Evolutionary conservation across 2,888 invertebrate species (phyloP).

Genomic region (Helleia helle): DNA sequence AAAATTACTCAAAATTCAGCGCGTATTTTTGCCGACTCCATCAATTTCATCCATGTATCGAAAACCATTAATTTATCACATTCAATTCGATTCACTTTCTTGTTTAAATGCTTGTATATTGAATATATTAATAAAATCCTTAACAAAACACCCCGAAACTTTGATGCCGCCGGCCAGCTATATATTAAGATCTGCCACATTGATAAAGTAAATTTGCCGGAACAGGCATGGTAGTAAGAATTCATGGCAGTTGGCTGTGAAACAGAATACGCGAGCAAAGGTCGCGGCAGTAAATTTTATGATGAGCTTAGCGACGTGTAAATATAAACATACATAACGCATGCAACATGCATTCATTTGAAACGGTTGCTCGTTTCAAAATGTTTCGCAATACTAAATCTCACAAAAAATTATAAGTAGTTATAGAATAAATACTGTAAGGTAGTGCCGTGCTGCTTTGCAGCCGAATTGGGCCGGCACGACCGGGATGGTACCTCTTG

Average conservation of each 20-base stretch:
- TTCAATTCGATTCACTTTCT: not conserved
- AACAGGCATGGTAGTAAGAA: constrained; percentile 20
- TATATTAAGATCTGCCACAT: constrained; percentile 25
- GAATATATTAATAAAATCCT: constrained; percentile 4
- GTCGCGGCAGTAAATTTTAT: constrained; percentile 21
- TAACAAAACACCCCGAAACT: constrained; percentile 6
- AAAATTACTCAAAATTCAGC: too few species aligned
- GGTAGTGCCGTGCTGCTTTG: too few species aligned
- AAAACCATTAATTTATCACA: not conserved
- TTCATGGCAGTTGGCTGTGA: constrained; percentile 18
- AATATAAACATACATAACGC: constrained; percentile 7
- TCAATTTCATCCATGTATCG: not conserved
- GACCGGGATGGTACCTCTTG: too few species aligned
- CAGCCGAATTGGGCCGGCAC: too few species aligned
- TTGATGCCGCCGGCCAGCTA: constrained; percentile 14
- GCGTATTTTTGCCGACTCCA: too few species aligned
- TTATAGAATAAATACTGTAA: too few species aligned
- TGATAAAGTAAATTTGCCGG: constrained; percentile 24
- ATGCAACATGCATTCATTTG: too few species aligned
- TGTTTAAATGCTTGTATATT: not conserved
- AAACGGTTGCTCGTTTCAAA: too few species aligned
- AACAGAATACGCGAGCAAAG: constrained; percentile 16
- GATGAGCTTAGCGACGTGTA: constrained; percentile 7
- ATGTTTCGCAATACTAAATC: too few species aligned
- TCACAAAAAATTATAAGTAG: too few species aligned